A percentile compares a stretch with the other conserved stretches of the same genome.
phyloP scores from a whole-genome alignment of 2,888 invertebrate genomes.

The Camptogramma bilineatum region DNA sequence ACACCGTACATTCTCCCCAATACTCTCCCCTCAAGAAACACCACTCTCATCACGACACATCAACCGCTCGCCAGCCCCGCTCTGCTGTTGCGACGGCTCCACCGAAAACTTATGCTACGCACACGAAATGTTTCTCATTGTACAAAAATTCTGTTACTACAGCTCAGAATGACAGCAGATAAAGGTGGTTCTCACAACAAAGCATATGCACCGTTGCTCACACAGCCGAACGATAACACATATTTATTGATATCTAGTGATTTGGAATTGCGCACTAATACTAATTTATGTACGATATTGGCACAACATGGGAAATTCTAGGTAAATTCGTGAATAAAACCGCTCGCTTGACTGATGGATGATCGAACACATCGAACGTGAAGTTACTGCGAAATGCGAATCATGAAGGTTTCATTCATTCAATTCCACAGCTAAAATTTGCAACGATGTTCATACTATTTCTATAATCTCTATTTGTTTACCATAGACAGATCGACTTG shows the following conservation, averaged over 20 bases:
- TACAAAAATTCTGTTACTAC: conserved; percentile 76
- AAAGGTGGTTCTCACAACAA: conserved; percentile 85
- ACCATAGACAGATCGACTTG: not conserved
- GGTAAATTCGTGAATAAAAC: conserved; percentile 75
- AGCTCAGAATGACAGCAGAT: conserved; percentile 82
- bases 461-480: conserved; percentile 14
- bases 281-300: conserved; percentile 66
- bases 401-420: conserved; percentile 32
- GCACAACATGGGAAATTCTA: conserved; percentile 71
- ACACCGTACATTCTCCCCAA: conserved; percentile 80
- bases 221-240: conserved; percentile 62
- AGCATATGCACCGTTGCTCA: conserved; percentile 83
- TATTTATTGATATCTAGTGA: conserved; percentile 57
- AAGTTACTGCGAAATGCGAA: conserved; percentile 73
- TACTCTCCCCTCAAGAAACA: conserved; percentile 69
- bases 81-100: conserved; percentile 52
- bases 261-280: conserved; percentile 58
- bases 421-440: not conserved
- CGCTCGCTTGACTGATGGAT: conserved; percentile 82
- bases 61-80: conserved; percentile 55
- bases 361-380: conserved; percentile 78
- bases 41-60: conserved; percentile 79
- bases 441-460: conserved; percentile 7
- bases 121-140: conserved; percentile 78
- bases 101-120: conserved; percentile 62